phyloP scores from a whole-genome alignment of 2,113 vertebrate genomes.

The Opisthocomus hoazin region DNA sequence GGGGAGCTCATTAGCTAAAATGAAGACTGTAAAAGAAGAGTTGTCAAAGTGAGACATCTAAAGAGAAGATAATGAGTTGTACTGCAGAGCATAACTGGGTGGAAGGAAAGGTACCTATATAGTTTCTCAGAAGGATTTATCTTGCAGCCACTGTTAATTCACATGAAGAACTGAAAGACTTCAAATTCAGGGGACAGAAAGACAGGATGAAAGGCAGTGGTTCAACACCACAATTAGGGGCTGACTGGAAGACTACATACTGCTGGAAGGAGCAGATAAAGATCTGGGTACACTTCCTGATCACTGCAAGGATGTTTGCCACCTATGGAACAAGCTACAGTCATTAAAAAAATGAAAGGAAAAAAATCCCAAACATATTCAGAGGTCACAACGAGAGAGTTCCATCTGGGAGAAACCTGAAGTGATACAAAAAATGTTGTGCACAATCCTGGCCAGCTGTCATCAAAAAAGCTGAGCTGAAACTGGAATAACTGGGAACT shows the following conservation, averaged over 20 bases:
- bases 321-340: not conserved
- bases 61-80: constrained; percentile 33
- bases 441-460: not conserved
- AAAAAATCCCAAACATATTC: not conserved
- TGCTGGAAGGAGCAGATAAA: not conserved
- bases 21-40: constrained; percentile 5
- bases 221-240: not conserved
- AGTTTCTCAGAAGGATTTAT: not conserved
- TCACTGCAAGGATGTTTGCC: fast-evolving
- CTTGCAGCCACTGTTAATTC: not conserved
- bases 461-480: not conserved
- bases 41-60: constrained; percentile 53
- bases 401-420: not conserved
- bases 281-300: not conserved
- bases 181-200: not conserved
- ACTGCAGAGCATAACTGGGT: not conserved
- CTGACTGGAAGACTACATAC: not conserved
- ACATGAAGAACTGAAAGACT: not conserved
- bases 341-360: not conserved
- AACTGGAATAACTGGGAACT: not conserved
- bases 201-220: not conserved
- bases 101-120: not conserved
- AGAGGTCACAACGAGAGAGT: not conserved
- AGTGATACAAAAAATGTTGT: not conserved
- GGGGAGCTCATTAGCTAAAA: constrained; percentile 30